Base-by-base conservation (phyloP, 1,140 invertebrate species). In the Rhizoglyphus robini region DNA sequence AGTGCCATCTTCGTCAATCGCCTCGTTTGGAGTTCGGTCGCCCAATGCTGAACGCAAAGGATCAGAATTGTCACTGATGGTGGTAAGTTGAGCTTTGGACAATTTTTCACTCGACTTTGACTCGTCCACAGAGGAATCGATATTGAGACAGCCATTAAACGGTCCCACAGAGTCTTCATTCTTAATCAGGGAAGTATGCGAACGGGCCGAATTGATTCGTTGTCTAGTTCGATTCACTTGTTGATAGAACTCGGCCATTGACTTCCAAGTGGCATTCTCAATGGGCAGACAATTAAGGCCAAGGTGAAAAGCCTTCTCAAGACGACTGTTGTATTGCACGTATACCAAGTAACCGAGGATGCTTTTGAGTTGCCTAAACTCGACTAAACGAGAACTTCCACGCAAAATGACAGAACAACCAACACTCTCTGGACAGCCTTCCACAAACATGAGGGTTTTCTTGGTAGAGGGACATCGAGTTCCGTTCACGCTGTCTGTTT, bases 401-500 rank as follows among this genome's bases (percentile, higher is more conserved):
- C 90, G 81, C 0, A 99, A 74, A 5, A 96, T 73, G 32, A 98
- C 85, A 0, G 92, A 93, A 71, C 88, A 91, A 0, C 92, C 92
- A 0, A 94, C 79, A 70, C 90, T 83, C 1, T 86, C 83, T 0
- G 85, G 83, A 72, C 92, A 90, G 1, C 91, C 90, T 76, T 96
- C 93, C 70, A 98, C 87, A 69, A 89, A 88, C 88, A 96, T 90
- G 1, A 96, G 74, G 0, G 88, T 92, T 80, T 96, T 96, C 2
- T 76, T 74, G 23, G 15, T 32, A n/a, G 2, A 3, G 15, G 27
- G 27, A 34, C 29, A 25, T 46, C 18, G 46, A 38, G 27, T 4
- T 49, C 29, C 15, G 58, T 51, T 58, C 69, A 54, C 68, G 57
- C 34, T 74, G 63, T 41, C 75, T 49, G 18, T 41, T 20, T 51